Evolutionary conservation across 2,888 invertebrate species (phyloP).

Genomic region (Pheosia tremula): DNA sequence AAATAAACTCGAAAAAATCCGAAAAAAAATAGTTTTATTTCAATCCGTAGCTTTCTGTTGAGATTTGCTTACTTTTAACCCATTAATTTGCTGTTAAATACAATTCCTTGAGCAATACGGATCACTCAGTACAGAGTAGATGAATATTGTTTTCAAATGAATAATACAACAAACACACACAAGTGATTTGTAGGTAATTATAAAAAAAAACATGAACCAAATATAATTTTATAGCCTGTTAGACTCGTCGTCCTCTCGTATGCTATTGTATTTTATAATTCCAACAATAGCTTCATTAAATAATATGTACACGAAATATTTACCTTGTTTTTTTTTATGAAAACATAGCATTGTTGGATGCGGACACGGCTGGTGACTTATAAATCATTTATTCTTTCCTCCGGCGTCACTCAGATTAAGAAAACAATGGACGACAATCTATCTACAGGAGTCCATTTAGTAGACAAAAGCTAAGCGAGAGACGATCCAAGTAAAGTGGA

Average conservation of each 20-base stretch:
- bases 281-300: constrained; percentile 10
- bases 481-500: constrained; percentile 68
- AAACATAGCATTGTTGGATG: not conserved
- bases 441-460: constrained; percentile 75
- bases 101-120: no score
- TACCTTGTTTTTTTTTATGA: constrained; percentile 11
- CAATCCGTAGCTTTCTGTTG: no score
- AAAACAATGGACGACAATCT: constrained; percentile 80
- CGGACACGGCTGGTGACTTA: constrained; percentile 53
- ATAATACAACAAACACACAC: no score
- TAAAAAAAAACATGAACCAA: no score
- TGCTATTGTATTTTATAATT: constrained; percentile 35
- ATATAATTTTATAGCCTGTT: not conserved
- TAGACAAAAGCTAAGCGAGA: constrained; percentile 72
- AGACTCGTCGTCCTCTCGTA: not conserved
- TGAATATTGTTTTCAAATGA: no score
- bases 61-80: no score
- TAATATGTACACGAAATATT: constrained; percentile 6
- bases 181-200: no score
- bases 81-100: not conserved
- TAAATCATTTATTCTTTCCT: constrained; percentile 78
- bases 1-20: no score
- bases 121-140: no score
- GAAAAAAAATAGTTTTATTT: no score
- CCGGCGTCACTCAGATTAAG: constrained; percentile 68